Conservation (phyloP, 2,797 vertebrate species). For the Natrix natrix region DNA sequence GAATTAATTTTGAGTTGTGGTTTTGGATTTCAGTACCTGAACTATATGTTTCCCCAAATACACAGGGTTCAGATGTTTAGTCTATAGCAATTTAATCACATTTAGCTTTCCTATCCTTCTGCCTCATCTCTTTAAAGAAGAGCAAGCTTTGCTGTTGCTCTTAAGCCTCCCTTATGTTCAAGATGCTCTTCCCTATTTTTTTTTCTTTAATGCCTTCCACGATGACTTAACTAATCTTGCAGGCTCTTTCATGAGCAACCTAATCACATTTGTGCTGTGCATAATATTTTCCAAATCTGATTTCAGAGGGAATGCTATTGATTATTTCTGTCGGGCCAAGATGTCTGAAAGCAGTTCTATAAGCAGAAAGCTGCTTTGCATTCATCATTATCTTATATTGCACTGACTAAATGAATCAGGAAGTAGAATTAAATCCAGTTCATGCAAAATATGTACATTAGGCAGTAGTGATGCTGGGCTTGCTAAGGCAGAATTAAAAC, state of each 20-base stretch:
- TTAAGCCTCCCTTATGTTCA: not conserved
- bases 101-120: not conserved
- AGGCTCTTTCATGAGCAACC: not conserved
- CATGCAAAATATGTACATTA: constrained; percentile 15
- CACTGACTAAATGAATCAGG: not conserved
- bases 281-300: constrained; percentile 14
- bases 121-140: not conserved
- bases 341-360: not conserved
- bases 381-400: constrained; percentile 29
- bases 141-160: not conserved
- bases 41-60: not conserved
- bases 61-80: not conserved
- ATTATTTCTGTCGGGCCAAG: constrained; percentile 34
- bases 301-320: constrained; percentile 37
- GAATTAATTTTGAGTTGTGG: not conserved
- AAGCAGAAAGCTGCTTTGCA: constrained; percentile 37
- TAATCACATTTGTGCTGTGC: not conserved
- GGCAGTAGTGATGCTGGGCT: constrained; percentile 25
- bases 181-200: not conserved
- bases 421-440: constrained; percentile 37
- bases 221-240: constrained; percentile 24
- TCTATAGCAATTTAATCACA: not conserved
- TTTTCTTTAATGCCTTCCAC: not conserved
- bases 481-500: constrained; percentile 22
- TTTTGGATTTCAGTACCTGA: not conserved